Conservation (phyloP, 2,113 vertebrate species). For the Hippolais icterina region DNA sequence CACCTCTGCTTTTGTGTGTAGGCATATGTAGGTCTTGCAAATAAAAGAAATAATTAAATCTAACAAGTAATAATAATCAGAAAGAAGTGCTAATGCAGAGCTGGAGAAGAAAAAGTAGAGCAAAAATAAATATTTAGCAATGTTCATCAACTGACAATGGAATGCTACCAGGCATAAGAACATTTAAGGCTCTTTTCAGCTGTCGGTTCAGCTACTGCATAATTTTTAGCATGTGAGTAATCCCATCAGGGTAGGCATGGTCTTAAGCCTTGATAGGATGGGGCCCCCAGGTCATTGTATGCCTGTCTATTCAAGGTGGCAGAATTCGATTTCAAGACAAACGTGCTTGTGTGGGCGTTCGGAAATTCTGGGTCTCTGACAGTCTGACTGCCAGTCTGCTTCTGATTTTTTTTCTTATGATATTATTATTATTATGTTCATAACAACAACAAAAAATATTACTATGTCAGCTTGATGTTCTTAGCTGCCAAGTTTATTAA, state of each 20-base stretch:
- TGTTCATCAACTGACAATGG: not conserved
- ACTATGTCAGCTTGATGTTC: not conserved
- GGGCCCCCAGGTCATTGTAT: slow-evolving; percentile 28
- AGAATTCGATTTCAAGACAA: not conserved
- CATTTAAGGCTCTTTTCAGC: slow-evolving; percentile 55
- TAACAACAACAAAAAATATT: not conserved
- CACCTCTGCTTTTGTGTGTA: not conserved
- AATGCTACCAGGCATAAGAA: slow-evolving; percentile 37
- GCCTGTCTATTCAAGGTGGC: slow-evolving; percentile 36
- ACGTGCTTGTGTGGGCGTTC: not conserved
- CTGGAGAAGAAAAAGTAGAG: not conserved
- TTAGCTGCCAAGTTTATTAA: slow-evolving; percentile 16
- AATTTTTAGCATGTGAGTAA: slow-evolving; percentile 37
- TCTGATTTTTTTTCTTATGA: not conserved
- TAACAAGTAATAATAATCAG: not conserved
- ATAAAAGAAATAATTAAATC: not conserved
- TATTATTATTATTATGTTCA: not conserved
- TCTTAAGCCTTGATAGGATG: slow-evolving; percentile 43
- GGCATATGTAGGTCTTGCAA: not conserved
- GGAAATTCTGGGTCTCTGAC: slow-evolving; percentile 4
- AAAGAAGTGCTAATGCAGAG: not conserved
- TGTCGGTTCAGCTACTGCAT: slow-evolving; percentile 42
- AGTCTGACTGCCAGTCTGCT: not conserved
- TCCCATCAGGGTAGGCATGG: slow-evolving; percentile 38
- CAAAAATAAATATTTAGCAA: slow-evolving; percentile 33